Evolutionary conservation across 2,797 vertebrate genomes (phyloP).

Genomic region (Lagorchestes hirsutus): DNA sequence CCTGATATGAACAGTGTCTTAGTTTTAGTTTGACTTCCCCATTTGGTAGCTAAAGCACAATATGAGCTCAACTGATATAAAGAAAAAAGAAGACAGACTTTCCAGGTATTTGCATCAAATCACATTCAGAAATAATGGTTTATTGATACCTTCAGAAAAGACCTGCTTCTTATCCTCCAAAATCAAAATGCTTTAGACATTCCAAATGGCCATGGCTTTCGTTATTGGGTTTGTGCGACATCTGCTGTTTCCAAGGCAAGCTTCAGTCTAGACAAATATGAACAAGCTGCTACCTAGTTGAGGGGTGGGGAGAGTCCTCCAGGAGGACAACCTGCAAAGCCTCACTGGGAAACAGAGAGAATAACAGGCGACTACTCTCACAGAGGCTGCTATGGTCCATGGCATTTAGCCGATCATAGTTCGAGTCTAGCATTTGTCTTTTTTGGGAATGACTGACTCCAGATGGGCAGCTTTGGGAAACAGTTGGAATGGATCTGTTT

Average conservation of each 20-base stretch:
- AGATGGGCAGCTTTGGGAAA: not conserved
- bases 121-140: conserved; percentile 12
- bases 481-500: not conserved
- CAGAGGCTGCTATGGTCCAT: fast-evolving
- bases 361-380: fast-evolving
- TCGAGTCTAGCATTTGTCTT: fast-evolving
- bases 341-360: fast-evolving
- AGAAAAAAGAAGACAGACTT: not conserved
- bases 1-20: not conserved
- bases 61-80: conserved; percentile 23
- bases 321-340: not conserved
- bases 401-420: fast-evolving
- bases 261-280: not conserved
- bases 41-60: conserved; percentile 5
- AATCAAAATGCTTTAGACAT: conserved; percentile 35
- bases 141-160: not conserved
- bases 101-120: conserved; percentile 13
- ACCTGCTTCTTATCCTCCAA: conserved; percentile 16
- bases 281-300: not conserved
- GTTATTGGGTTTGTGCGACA: not conserved
- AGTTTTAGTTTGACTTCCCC: conserved; percentile 16
- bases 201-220: conserved; percentile 30
- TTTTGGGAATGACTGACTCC: conserved; percentile 21
- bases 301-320: not conserved
- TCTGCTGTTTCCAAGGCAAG: not conserved